Base-by-base conservation (phyloP, 2,797 vertebrate species). In the Morelia viridis region DNA sequence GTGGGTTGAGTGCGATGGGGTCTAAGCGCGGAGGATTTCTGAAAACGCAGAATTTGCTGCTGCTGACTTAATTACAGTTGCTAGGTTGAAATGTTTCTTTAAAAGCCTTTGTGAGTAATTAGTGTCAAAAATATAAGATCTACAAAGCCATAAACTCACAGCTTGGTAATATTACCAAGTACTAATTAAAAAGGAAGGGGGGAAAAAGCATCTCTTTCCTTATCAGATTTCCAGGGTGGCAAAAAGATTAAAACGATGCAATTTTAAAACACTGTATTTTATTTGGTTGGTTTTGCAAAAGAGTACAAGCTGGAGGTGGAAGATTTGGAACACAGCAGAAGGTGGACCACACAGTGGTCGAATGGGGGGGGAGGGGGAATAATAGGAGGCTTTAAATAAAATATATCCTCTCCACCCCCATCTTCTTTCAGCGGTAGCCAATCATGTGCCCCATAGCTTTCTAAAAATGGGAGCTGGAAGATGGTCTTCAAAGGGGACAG, bases 101-200 rank as follows among this genome's bases (percentile, higher is more conserved):
- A 96, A 97, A 97, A 97, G 96, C 97, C 97, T 97, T 93, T 96
- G 97, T 97, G 97, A 97, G 97, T 97, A 97, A 97, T 98, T 97
- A 98, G 96, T 97, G 97, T 98, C 97, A 97, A 95, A 97, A 97
- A 96, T 96, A 96, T 95, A 97, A 97, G 97, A 98, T 97, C 97
- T 97, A 97, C 97, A 97, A 97, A 97, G 97, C 97, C 91, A 94
- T 97, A 97, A 97, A 96, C 97, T 97, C 97, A 92, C 97, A 97
- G 97, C 97, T 96, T 96, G 97, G 97, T 96, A 95, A 96, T 97
- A 95, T 96, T 97, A 97, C 97, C 97, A 96, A 96, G 96, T 96
- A 96, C 97, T 97, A 97, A 98, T 98, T 98, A 97, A 98, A 97
- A 97, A 97, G 96, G 96, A 96, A 96, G 95, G 97, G 95, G 96